Evolutionary conservation across 2,797 vertebrate genomes (phyloP), one percentile per base, ranked within the genome.

Genomic region (Sebastes dallii): DNA sequence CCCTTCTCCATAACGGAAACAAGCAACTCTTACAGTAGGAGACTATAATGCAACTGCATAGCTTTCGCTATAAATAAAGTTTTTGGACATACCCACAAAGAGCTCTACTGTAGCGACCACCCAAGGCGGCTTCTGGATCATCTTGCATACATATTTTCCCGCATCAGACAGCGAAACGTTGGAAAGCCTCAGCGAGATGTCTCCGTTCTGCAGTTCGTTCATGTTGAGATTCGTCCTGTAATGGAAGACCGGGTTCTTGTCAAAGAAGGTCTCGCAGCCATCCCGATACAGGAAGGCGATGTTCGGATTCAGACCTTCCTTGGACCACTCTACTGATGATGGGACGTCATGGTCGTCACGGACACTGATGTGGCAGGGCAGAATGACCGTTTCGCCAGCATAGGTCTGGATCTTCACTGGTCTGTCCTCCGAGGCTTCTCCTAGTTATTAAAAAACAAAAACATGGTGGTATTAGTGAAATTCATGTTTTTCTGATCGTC

Each of bases 251-350:
- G 0, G 6, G 12, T 80, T 9, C 83, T 91, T 88, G 39, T 69
- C 72, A 2, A 8, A 27, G 0, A 76, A 58, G 6, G 32, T 76
- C 83, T 91, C 90, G 0, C 16, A 75, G 54, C 81, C 77, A 0
- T 80, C 1, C 0, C 81, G 77, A 18, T 83, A 87, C n/a, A 87
- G 5, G 18, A 89, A 66, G 59, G 11, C 8, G 2, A 54, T 20
- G 3, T 20, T 1, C 7, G 12, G 7, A 1, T 20, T 1, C 7
- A 14, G 7, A 1, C 39, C 71, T 0, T 24, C 18, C 24, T 72
- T 85, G 13, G 59, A 58, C 88, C 89, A 91, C 20, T 89, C 89
- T 2, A 91, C 24, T 0, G 58, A 58, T 0, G 58, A 58, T 0
- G 68, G 78, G 7, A 34, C 0, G 0, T 73, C 30, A 2, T 36